Base-by-base conservation (phyloP, 2,888 invertebrate species). In the Drosophila hamatofila region DNA sequence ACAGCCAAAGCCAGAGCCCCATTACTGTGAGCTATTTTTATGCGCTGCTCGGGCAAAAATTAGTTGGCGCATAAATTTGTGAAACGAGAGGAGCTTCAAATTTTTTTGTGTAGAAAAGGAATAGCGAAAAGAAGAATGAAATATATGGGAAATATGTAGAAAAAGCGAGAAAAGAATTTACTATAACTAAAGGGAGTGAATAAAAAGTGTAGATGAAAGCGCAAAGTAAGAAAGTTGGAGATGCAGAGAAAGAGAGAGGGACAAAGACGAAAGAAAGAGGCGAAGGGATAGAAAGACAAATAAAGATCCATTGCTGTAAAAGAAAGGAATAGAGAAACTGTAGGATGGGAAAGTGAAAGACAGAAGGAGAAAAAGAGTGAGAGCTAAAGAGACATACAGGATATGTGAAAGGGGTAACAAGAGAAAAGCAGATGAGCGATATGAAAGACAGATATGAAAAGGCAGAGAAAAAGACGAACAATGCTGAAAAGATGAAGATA, bases 21-120 rank as follows among this genome's bases (percentile, higher is more conserved):
- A 55, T 68, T 70, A 55, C 56, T 61, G 57, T 57, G 61, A 52
- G 73, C 81, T 81, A 81, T 81, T 81, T 81, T 81, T 76, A 69
- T 73, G 56, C 80, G 57, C 72, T 74, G 82, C 68, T 74, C 58
- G 69, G 56, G 66, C 74, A 51, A 81, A 83, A 83, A 83, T 83
- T 83, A 85, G 83, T 81, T 83, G 56, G 83, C 75, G 81, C 81
- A 83, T 85, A 83, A 83, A 83, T 83, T 80, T 66, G 54, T 35
- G 21, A 37, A 41, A n/a, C 66, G 73, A 57, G 80, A 68, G 66
- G 25, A 30, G 68, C 37, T 55, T 14, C 25, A 70, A 46, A 11
- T 70, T 62, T 83, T 70, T 62, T 83, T 59, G 44, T 52, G 25
- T 18, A 2, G 3, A 54, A 35, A 7, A 8, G 8, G 14, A 7